Base-by-base conservation (phyloP, 2,113 vertebrate genomes). In the Notechis scutatus region DNA sequence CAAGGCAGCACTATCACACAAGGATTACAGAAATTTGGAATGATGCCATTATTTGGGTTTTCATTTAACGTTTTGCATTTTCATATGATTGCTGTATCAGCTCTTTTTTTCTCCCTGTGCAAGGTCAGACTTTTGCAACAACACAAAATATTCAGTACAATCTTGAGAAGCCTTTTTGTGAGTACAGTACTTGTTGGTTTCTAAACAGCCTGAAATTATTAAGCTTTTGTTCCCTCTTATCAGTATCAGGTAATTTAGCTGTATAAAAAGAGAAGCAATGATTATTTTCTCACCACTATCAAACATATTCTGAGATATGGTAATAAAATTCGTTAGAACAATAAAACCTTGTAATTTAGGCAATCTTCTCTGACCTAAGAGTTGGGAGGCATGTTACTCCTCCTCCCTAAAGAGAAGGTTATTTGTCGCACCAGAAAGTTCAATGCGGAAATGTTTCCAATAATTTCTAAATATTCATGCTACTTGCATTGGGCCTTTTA, bases 201-300 rank as follows among this genome's bases (percentile, higher is more conserved):
- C 87, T 90, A 93, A 97, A 95, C 47, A 69, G 86, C 87, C 5
- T 93, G 93, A 92, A 97, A 64, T 93, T 85, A 93, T 86, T 5
- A 15, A 92, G 94, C 69, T 93, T 95, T 61, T 95, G 69, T 89
- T 92, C 91, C 93, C 87, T 24, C 52, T 92, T 91, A 93, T 90
- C 91, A 95, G 59, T 24, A 96, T 95, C 61, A 95, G 96, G 92
- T 57, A 93, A 94, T 92, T 81, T 18, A 95, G 93, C 88, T 85
- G 87, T 90, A 92, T 90, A 93, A 93, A 81, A 87, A 57, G 7
- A 87, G 93, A 94, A 0, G 1, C 18, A 92, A 93, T 94, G 91
- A 94, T 90, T 96, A 94, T 95, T 96, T 95, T 86, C 69, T 69
- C 92, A 81, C 59, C 92, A 90, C 39, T 94, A 96, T 95, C 93